A percentile compares a stretch with the other conserved stretches of the same genome.
These are phyloP conservation scores for Cheilosia soror DNA, from an alignment of 2,888 invertebrate species.

Conservation along the genomic window DNA sequence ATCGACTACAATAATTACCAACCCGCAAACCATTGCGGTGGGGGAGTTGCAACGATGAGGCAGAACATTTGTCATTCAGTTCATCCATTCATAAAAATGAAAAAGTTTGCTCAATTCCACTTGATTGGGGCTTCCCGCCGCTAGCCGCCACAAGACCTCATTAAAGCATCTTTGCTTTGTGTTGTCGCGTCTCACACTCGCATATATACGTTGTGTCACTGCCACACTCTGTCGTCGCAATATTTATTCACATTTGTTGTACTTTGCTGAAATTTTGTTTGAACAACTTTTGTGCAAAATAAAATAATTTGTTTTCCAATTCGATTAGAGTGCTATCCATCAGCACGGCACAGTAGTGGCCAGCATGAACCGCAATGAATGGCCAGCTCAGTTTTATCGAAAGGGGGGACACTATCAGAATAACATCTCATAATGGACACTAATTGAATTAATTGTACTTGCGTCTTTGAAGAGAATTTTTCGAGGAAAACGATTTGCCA, in stretches of 20 bases:
- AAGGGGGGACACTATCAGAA: conserved; percentile 15
- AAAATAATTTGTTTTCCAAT: conserved; percentile 71
- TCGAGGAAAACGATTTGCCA: conserved; percentile 50
- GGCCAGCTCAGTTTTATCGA: conserved; percentile 7
- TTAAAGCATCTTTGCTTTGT: conserved; percentile 46
- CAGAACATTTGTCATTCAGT: conserved; percentile 46
- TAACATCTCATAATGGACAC: conserved; percentile 56
- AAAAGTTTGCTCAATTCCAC: conserved; percentile 73
- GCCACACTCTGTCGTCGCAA: conserved; percentile 22
- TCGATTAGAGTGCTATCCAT: conserved; percentile 62
- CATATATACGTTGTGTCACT: conserved; percentile 32
- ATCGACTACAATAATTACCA: conserved; percentile 14
- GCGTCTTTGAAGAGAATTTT: conserved; percentile 34
- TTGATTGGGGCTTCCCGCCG: conserved; percentile 73
- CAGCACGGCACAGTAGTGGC: conserved; percentile 17
- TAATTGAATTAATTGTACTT: conserved; percentile 68
- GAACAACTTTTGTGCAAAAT: conserved; percentile 71
- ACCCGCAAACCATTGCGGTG: not conserved
- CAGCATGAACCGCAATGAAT: conserved; percentile 49
- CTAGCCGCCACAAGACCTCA: conserved; percentile 35
- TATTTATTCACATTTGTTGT: not conserved
- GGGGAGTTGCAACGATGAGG: conserved; percentile 5
- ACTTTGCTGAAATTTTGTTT: conserved; percentile 48
- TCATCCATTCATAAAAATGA: conserved; percentile 65
- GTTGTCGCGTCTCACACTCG: conserved; percentile 9